Evolutionary conservation across 2,888 invertebrate species (phyloP).

Genomic region (Tipula vernalis): DNA sequence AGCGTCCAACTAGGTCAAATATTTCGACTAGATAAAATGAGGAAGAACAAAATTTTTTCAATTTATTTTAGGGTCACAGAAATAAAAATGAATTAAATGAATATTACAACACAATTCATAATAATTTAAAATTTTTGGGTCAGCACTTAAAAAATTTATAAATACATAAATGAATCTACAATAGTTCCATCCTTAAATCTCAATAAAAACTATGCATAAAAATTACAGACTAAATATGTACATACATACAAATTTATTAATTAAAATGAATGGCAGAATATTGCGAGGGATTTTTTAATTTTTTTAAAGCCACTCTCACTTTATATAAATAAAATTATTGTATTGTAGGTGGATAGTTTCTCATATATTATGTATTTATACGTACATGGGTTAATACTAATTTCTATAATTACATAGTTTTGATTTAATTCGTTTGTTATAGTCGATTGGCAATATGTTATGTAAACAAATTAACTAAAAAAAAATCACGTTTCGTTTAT

Average conservation of each 20-base stretch:
- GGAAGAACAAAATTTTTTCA: neutral
- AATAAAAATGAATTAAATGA: neutral
- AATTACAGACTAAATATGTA: neutral
- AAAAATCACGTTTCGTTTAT: neutral
- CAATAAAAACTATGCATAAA: neutral
- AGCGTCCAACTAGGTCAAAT: neutral
- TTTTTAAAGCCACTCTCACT: neutral
- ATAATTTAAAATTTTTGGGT: neutral
- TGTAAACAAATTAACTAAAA: neutral
- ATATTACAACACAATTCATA: neutral
- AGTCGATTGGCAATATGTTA: neutral
- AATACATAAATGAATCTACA: neutral
- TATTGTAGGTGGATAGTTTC: neutral
- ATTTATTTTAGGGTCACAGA: neutral
- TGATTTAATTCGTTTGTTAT: neutral
- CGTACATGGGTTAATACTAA: neutral
- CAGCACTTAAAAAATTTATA: neutral
- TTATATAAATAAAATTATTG: neutral
- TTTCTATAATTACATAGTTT: neutral
- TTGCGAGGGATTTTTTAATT: neutral
- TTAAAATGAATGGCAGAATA: neutral
- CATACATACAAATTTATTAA: neutral
- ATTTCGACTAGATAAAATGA: neutral
- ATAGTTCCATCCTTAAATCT: neutral
- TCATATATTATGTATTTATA: no score